Evolutionary conservation across 1,140 invertebrate genomes (phyloP).

Genomic region (Oreohelix idahoensis): DNA sequence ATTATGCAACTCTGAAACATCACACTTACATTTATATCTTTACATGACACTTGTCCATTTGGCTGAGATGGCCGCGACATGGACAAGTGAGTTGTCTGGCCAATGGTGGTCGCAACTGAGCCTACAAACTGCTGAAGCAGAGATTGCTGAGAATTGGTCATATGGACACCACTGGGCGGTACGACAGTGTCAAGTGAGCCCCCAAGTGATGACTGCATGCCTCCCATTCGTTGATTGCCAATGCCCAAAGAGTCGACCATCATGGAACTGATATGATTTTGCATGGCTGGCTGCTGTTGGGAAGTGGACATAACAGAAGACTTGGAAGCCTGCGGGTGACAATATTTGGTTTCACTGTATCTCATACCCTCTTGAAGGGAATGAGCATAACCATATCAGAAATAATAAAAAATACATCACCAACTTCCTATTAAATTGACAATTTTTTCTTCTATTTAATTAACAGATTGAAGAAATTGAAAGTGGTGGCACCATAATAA

Average conservation of each 20-base stretch:
- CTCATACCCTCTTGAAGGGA: too few species aligned
- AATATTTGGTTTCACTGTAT: too few species aligned
- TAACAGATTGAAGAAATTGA: too few species aligned
- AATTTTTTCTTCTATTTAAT: too few species aligned
- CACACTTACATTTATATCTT: conserved; percentile 38
- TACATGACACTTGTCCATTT: conserved; percentile 24
- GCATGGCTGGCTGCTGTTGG: conserved; percentile 23
- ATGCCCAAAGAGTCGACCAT: neutral
- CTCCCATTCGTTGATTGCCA: conserved; percentile 22
- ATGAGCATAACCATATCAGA: too few species aligned
- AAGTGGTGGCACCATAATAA: too few species aligned
- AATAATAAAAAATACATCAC: too few species aligned
- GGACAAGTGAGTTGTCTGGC: conserved; percentile 2
- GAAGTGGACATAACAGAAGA: neutral
- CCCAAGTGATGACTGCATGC: neutral
- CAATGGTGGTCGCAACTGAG: neutral
- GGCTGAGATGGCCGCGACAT: conserved; percentile 24
- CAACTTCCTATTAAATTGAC: too few species aligned
- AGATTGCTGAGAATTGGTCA: conserved; percentile 28
- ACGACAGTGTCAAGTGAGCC: neutral
- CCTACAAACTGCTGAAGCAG: conserved; percentile 31
- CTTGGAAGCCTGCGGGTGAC: too few species aligned
- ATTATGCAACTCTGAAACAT: too few species aligned
- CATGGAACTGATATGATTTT: conserved; percentile 31
- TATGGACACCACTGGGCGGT: neutral